Evolutionary conservation across 2,888 invertebrate species (phyloP).

Genomic region (Dicranocentrus wangi): DNA sequence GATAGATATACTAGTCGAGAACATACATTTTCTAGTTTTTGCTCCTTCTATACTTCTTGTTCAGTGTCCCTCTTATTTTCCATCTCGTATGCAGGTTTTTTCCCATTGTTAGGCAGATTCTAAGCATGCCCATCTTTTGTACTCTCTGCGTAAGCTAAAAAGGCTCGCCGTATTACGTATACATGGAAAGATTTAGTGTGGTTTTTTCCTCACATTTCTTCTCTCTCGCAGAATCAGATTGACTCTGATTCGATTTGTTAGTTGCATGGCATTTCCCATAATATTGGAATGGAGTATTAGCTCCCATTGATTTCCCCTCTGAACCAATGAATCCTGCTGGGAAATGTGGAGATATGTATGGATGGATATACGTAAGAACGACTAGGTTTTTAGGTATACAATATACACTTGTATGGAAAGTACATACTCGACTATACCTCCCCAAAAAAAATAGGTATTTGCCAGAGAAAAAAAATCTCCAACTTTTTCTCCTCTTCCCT

Average conservation of each 20-base stretch:
- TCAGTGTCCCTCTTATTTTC: background rate
- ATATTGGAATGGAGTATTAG: conserved; percentile 61
- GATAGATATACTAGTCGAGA: too few relatives aligned
- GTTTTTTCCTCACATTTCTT: conserved; percentile 37
- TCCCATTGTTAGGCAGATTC: conserved; percentile 16
- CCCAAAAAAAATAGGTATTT: conserved; percentile 9
- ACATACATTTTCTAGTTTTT: too few relatives aligned
- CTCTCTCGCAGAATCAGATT: conserved; percentile 66
- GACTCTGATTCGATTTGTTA: conserved; percentile 72
- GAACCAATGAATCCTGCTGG: conserved; percentile 66
- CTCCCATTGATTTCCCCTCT: conserved; percentile 71
- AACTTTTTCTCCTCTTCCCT: conserved; percentile 12
- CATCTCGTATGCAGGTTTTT: background rate
- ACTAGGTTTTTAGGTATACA: too few relatives aligned
- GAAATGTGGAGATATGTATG: conserved; percentile 42
- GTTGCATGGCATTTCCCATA: conserved; percentile 65
- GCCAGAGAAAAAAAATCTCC: background rate
- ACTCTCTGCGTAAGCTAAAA: conserved; percentile 15
- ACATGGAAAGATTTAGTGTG: conserved; percentile 63
- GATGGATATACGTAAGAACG: conserved; percentile 15
- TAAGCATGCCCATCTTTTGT: background rate
- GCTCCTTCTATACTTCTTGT: conserved; percentile 1
- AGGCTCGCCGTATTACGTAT: conserved; percentile 29
- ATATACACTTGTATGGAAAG: too few relatives aligned
- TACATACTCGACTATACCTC: too few relatives aligned